A percentile compares a stretch with the other conserved stretches of the same genome.
Conservation (phyloP, 2,888 invertebrate genomes). For the Perizoma flavofasciatum region DNA sequence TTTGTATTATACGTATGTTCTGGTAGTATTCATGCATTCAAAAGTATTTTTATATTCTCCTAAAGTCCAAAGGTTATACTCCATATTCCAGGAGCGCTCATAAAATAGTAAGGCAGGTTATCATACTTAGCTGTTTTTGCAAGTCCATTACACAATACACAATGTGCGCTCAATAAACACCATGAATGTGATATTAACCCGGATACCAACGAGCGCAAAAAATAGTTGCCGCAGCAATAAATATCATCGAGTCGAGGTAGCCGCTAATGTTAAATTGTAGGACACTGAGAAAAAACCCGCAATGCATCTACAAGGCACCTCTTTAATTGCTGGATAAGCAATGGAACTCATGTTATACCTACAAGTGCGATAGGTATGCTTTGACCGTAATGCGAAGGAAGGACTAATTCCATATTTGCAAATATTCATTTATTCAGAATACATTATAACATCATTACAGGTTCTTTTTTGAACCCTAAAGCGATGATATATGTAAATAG, state of each 20-base stretch:
- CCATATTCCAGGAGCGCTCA: no score
- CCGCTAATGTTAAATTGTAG: conserved; percentile 33
- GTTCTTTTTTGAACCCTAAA: no score
- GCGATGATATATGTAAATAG: no score
- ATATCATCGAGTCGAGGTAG: conserved; percentile 31
- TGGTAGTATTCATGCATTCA: no score
- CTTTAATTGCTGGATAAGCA: conserved; percentile 14
- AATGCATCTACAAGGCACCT: conserved; percentile 30
- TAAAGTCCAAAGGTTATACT: no score
- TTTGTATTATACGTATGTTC: no score
- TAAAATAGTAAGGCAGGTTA: background rate
- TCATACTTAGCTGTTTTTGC: background rate
- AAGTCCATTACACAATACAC: conserved; percentile 9
- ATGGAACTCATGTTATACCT: conserved; percentile 7
- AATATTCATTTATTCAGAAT: no score
- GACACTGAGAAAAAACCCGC: conserved; percentile 26
- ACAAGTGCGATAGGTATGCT: background rate
- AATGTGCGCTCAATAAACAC: conserved; percentile 18
- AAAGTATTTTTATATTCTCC: no score
- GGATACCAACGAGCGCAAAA: conserved; percentile 26
- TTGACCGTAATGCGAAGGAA: no score
- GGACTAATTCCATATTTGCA: no score
- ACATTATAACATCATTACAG: no score
- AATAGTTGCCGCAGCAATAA: conserved; percentile 32
- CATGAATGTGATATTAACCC: conserved; percentile 23